Base-by-base conservation (phyloP, 1,140 invertebrate genomes). In the Procambarus clarkii region DNA sequence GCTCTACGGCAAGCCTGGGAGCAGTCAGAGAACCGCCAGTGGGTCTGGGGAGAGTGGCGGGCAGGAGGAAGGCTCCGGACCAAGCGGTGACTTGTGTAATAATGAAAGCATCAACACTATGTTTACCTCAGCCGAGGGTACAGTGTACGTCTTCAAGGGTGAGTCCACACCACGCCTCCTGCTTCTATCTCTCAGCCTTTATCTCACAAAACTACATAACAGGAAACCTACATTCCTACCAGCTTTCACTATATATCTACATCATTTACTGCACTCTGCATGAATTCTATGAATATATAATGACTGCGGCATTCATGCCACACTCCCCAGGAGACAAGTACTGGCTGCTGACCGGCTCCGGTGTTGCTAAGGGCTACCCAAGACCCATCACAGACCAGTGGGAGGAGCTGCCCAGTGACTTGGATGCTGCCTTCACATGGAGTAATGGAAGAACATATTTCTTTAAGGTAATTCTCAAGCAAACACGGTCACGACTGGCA, bases 81-180 rank as follows among this genome's bases (percentile, higher is more conserved):
- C 21, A 34, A n/a, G 3, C 69, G 50, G 54, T 71, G 95, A 96
- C 92, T 95, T 98, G 0, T 99, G 98, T 94, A 95, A 95, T 46
- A 96, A 98, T 94, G 95, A 97, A 0, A 96, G 96, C 93, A 95
- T 98, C 84, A 97, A 99, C 93, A 96, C 98, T 0, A 96, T 98
- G 88, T 98, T 98, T 93, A 98, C 97, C 2, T 96, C 96, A 0
- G 96, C 97, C 92, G 97, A 97, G 7, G 92, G 93, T 7, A 95
- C 96, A 48, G 98, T 97, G 0, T 98, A 97, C 94, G 96, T 97
- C 21, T 98, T 99, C 95, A 98, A 98, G 95, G 97, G 97, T 96
- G 94, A 82, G 84, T 45, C 18, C n/a, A n/a, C n/a, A n/a, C n/a
- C n/a, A n/a, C n/a, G n/a, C 50, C 50, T 5, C 50, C n/a, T n/a